Evolutionary conservation across 64 coral and sea anemone genomes (phyloP), one percentile per base, ranked within the genome.

Genomic region (Exaiptasia diaphana): DNA sequence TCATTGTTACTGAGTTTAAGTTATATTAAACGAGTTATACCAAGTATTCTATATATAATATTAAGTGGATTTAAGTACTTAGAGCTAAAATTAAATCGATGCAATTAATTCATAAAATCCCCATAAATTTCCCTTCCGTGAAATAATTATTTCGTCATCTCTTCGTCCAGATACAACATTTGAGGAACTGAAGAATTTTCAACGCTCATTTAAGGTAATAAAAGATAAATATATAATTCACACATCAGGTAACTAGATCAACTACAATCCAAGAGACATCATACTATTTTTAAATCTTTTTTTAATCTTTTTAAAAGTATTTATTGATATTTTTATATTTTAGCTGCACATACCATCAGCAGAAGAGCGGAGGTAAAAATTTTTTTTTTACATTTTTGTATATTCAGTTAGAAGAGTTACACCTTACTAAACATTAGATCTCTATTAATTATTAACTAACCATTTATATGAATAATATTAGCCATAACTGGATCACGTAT

Each of bases 181-280:
- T 29, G 49, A 83, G 5, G 80, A 72, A 8, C 27, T 83, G 1
- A 71, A 38, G 46, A 27, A 54, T 10, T 83, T 83, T 57, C 65
- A 72, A 53, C 38, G 72, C 11, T 73, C 80, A 18, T 83, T 83
- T 33, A 83, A 83, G 49, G 80, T 83, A 41, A 52, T 10, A 12
- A 12, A 10, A 52, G 49, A n/a, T 52, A 52, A 52, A n/a, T 12
- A 12, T n/a, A 52, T 12, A 52, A 52, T 52, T n/a, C n/a, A 52
- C n/a, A 52, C 10, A 52, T 52, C 49, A 12, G n/a, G 10, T 12
- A 52, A 52, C 10, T 12, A n/a, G 49, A 52, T 52, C 49, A 52
- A 12, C 49, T n/a, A 12, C n/a, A 10, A 52, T n/a, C 10, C 49
- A n/a, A 52, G 49, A 52, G 10, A 52, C n/a, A 52, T 52, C 49